Evolutionary conservation across 2,113 vertebrate species (phyloP), one percentile per base, ranked within the genome.

Genomic region (Cynoglossus semilaevis): DNA sequence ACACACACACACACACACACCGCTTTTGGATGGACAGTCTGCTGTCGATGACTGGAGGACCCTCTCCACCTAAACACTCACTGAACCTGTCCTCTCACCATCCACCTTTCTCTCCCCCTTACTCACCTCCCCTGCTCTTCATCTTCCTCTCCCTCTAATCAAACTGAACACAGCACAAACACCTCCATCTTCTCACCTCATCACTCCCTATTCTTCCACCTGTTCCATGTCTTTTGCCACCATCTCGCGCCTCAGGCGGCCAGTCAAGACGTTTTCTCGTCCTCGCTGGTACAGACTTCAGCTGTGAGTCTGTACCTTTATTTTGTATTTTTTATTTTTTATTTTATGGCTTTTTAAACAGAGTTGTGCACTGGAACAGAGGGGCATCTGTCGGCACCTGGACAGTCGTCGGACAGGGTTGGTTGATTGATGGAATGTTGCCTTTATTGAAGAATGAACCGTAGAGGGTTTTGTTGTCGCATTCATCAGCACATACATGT

Each of bases 291-390:
- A 14, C 56, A n/a, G 72, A 62, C 63, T 63, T 54, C 36, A 16
- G 29, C 40, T 57, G 60, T 12, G 22, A 65, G 70, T 65, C 75
- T 40, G 49, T 67, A 66, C 47, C 49, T 75, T 9, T 11, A 9
- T 9, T 63, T 65, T 61, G 51, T 46, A 22, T 62, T 74, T 54
- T 59, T 60, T 77, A 44, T 61, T 71, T 67, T n/a, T 71, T 65
- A 47, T 52, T 73, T 74, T 73, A 55, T 57, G 29, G 75, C 77
- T 83, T 84, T 81, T 76, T 52, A 74, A 70, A 29, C 22, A 51
- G 70, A 86, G 74, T 80, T 80, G 80, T 87, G 85, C 87, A 90
- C 87, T 90, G 88, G 88, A 87, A 81, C 77, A 70, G 72, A 73
- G 61, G 63, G 76, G 78, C 64, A 29, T 53, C 22, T 29, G 17